Conservation (phyloP, 2,113 vertebrate genomes). For the Strigops habroptila region DNA sequence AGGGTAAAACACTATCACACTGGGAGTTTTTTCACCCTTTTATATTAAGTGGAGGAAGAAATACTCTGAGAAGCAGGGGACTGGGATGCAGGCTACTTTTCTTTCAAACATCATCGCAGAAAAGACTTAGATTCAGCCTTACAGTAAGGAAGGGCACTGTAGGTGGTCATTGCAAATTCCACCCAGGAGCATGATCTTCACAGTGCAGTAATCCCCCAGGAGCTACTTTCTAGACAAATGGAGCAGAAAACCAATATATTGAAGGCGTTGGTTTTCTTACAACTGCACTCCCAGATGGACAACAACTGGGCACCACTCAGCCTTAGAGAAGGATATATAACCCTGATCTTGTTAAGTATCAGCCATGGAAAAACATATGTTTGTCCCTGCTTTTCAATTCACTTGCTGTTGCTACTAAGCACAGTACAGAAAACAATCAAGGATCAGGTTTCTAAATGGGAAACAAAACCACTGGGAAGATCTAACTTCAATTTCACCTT, state of each 20-base stretch:
- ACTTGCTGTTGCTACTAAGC: neutral
- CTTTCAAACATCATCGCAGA: neutral
- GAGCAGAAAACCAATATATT: neutral
- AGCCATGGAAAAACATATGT: neutral
- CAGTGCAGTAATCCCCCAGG: neutral
- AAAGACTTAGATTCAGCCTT: neutral
- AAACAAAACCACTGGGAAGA: neutral
- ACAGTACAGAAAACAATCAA: neutral
- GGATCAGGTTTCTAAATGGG: constrained; percentile 7
- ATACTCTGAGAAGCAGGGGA: neutral
- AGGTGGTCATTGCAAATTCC: neutral
- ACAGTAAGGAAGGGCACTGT: neutral
- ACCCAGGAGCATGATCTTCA: neutral
- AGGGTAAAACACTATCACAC: neutral
- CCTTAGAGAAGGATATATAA: neutral
- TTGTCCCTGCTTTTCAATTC: constrained; percentile 11
- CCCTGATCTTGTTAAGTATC: constrained; percentile 32
- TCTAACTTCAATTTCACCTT: neutral
- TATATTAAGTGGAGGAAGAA: neutral
- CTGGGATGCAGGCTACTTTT: neutral
- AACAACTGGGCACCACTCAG: neutral
- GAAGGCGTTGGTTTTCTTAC: neutral
- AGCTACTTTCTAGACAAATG: neutral
- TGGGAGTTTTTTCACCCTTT: neutral
- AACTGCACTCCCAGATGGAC: neutral